A percentile compares a stretch with the other conserved stretches of the same genome.
Evolutionary conservation across 2,113 vertebrate genomes (phyloP).

Genomic region (Daubentonia madagascariensis): DNA sequence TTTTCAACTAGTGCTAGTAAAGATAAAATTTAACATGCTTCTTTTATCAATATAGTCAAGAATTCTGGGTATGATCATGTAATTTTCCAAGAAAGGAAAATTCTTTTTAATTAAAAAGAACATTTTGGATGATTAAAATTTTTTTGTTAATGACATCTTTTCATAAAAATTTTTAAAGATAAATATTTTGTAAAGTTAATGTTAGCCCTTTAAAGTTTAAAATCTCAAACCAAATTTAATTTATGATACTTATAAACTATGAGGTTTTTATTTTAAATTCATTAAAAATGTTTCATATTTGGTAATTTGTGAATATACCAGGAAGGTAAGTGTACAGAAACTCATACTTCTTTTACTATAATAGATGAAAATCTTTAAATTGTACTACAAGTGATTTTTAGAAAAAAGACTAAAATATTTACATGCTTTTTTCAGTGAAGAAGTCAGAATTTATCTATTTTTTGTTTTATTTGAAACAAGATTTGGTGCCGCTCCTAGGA

Average conservation of each 20-base stretch:
- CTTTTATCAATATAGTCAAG: neutral
- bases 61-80: neutral
- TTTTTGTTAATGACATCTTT: neutral
- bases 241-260: neutral
- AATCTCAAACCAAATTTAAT: neutral
- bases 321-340: neutral
- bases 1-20: neutral
- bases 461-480: neutral
- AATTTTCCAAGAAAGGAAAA: neutral
- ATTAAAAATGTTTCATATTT: neutral
- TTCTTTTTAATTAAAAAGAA: neutral
- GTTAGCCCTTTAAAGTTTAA: neutral
- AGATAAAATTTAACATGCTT: neutral
- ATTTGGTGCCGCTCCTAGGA: neutral
- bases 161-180: neutral
- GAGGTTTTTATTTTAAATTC: neutral
- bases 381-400: neutral
- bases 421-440: neutral
- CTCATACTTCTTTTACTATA: neutral
- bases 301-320: neutral
- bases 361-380: neutral
- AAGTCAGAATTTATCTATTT: neutral
- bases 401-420: neutral
- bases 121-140: neutral
- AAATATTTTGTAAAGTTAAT: neutral